These are phyloP conservation scores for Tineola bisselliella DNA, from an alignment of 2,888 invertebrate species.

Conservation along the genomic window DNA sequence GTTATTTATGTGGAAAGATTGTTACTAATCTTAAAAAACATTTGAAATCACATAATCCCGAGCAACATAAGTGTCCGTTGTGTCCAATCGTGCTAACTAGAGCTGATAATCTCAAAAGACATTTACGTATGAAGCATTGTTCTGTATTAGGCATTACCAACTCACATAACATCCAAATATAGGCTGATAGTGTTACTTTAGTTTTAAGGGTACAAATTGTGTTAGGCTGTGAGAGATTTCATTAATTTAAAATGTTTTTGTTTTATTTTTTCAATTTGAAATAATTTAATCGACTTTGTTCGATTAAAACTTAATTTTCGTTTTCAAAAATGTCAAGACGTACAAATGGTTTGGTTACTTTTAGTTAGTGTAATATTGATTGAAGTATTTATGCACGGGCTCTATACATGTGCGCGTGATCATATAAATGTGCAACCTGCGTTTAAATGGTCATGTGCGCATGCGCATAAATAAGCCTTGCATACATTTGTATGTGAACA, in stretches of 20 bases:
- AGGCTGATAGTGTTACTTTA: background rate
- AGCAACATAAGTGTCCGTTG: conserved; percentile 70
- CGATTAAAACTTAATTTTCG: conserved; percentile 18
- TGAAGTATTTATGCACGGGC: too few species aligned
- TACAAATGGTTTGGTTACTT: background rate
- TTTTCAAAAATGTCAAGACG: conserved; percentile 14
- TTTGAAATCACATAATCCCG: conserved; percentile 72
- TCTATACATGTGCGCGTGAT: too few species aligned
- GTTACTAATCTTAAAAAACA: conserved; percentile 76
- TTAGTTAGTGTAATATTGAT: background rate
- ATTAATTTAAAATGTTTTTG: background rate
- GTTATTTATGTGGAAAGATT: conserved; percentile 72
- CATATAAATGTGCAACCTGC: too few species aligned
- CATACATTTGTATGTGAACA: too few species aligned
- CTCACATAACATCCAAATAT: conserved; percentile 47
- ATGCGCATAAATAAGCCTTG: too few species aligned
- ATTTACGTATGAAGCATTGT: conserved; percentile 72
- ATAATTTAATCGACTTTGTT: conserved; percentile 18
- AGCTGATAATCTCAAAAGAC: conserved; percentile 74
- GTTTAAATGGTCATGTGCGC: too few species aligned
- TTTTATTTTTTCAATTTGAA: conserved; percentile 5
- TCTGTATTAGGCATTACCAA: conserved; percentile 45
- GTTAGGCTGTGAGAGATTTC: conserved; percentile 14
- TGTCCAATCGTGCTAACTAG: conserved; percentile 72
- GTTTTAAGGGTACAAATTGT: background rate